These are phyloP conservation scores for Myotis daubentonii DNA, from an alignment of 2,797 vertebrate genomes.

Conservation along the genomic window DNA sequence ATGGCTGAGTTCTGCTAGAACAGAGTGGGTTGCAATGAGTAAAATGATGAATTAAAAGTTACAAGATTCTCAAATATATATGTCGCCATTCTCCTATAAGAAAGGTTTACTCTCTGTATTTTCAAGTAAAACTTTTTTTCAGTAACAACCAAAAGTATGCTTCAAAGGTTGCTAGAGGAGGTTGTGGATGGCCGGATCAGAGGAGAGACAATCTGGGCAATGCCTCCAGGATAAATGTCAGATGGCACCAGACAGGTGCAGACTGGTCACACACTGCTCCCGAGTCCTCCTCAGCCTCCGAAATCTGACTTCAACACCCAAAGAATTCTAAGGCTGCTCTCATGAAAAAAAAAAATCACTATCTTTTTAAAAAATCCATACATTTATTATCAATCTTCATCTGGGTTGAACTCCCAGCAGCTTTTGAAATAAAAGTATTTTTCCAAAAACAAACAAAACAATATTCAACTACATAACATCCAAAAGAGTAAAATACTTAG, in stretches of 20 bases:
- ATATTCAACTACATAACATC: background rate
- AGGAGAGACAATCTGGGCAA: background rate
- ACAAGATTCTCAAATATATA: background rate
- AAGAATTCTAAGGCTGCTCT: background rate
- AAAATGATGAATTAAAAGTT: background rate
- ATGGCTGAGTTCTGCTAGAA: background rate
- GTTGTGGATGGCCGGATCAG: background rate
- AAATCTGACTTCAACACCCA: background rate
- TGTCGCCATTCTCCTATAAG: background rate
- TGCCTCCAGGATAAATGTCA: background rate
- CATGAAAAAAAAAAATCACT: background rate
- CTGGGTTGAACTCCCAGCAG: background rate
- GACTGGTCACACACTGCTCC: background rate
- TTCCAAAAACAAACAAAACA: background rate
- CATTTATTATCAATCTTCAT: background rate
- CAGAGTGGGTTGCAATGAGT: background rate
- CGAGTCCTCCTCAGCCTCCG: background rate
- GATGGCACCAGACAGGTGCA: background rate
- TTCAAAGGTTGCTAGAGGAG: background rate
- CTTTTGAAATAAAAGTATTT: background rate
- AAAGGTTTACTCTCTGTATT: background rate
- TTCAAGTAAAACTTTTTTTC: background rate
- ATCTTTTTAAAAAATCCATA: constrained; percentile 10
- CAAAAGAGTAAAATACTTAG: background rate
- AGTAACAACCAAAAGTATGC: background rate